phyloP scores from a whole-genome alignment of 2,888 invertebrate species.

The Brachyopa scutellaris region DNA sequence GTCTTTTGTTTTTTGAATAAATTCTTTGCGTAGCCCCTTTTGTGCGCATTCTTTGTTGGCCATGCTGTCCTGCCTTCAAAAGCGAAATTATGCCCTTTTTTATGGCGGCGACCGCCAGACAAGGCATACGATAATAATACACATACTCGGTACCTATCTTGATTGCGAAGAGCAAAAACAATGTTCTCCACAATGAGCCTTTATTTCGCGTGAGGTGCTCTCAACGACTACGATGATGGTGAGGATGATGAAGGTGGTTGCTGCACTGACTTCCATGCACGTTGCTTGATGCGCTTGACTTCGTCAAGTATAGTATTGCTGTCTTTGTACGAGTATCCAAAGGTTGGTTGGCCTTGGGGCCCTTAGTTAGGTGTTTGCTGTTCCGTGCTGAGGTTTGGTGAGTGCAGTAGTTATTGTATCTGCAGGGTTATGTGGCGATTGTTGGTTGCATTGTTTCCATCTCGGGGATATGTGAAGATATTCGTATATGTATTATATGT shows the following conservation, averaged over 20 bases:
- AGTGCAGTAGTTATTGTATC: neutral
- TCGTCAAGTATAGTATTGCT: slow-evolving; percentile 18
- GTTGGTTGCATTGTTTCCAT: slow-evolving; percentile 3
- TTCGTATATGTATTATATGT: no score
- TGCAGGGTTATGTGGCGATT: slow-evolving; percentile 11
- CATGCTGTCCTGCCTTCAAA: slow-evolving; percentile 39
- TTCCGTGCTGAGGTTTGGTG: slow-evolving; percentile 31
- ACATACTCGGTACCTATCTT: slow-evolving; percentile 1
- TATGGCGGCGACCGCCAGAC: slow-evolving; percentile 46
- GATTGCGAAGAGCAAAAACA: slow-evolving; percentile 7
- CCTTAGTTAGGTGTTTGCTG: slow-evolving; percentile 56
- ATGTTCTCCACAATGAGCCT: slow-evolving; percentile 21
- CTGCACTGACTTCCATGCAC: slow-evolving; percentile 35
- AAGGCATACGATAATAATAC: slow-evolving; percentile 19
- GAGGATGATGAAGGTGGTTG: slow-evolving; percentile 42
- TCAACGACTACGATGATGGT: neutral
- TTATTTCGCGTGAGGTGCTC: slow-evolving; percentile 40
- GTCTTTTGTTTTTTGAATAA: slow-evolving; percentile 16
- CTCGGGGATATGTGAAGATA: neutral
- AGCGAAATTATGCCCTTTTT: slow-evolving; percentile 38
- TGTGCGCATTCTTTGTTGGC: slow-evolving; percentile 31
- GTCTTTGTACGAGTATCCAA: no score
- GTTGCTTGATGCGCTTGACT: slow-evolving; percentile 66
- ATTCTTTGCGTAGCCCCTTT: slow-evolving; percentile 38
- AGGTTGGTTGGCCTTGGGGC: slow-evolving; percentile 53